Percentiles rank a stretch among this genome's conserved stretches.
phyloP scores from a whole-genome alignment of 2,113 vertebrate genomes.

The Stigmatopora argus region DNA sequence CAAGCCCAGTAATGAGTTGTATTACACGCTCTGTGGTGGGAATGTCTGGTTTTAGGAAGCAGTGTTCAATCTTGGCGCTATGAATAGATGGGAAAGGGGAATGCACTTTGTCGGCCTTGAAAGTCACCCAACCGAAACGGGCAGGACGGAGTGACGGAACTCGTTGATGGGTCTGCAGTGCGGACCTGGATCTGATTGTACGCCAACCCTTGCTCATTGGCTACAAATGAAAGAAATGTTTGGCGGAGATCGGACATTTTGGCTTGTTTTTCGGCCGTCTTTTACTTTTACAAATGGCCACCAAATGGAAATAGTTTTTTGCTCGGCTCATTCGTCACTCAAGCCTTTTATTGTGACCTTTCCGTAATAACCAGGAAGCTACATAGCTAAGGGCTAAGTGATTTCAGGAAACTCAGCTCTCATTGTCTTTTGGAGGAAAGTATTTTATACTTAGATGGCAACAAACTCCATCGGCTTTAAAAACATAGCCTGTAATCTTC shows the following conservation, averaged over 20 bases:
- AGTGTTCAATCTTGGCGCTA: constrained; percentile 53
- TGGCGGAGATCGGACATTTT: constrained; percentile 25
- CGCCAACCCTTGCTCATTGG: constrained; percentile 20
- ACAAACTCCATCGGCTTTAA: constrained; percentile 75
- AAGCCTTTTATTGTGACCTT: constrained; percentile 55
- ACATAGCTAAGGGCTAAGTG: constrained; percentile 66
- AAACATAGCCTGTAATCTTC: constrained; percentile 79
- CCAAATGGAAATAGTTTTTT: constrained; percentile 57
- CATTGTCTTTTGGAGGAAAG: constrained; percentile 59
- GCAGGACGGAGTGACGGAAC: constrained; percentile 62
- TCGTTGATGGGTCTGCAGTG: constrained; percentile 48
- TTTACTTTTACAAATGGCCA: constrained; percentile 47
- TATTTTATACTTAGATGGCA: constrained; percentile 67
- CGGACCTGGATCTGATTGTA: constrained; percentile 35
- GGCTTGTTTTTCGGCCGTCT: constrained; percentile 37
- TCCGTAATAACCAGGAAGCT: constrained; percentile 43
- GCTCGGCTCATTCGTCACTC: constrained; percentile 58
- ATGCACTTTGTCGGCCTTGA: constrained; percentile 65
- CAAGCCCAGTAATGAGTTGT: constrained; percentile 62
- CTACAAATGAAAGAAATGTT: constrained; percentile 34
- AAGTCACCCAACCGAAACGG: constrained; percentile 64
- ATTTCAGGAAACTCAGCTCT: constrained; percentile 68
- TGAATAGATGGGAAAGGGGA: constrained; percentile 43
- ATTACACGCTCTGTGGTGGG: constrained; percentile 67
- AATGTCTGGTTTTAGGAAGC: constrained; percentile 54